These are phyloP conservation scores for Onthophagus sagittarius DNA, from an alignment of 2,888 invertebrate species.

Conservation along the genomic window DNA sequence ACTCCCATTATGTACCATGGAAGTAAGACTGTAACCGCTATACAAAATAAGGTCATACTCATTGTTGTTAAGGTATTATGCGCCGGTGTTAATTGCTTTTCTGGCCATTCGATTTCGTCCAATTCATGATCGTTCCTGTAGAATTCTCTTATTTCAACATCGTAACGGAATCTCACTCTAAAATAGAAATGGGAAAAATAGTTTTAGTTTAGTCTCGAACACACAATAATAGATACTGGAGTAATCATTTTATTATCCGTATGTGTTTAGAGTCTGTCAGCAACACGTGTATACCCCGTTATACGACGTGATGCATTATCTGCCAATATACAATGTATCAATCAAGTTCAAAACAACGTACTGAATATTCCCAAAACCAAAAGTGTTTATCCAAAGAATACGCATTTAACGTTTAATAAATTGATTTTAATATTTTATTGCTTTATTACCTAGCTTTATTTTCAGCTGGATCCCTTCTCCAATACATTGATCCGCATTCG, in stretches of 20 bases:
- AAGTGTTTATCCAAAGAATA: neutral
- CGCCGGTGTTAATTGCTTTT: conserved; percentile 31
- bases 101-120: conserved; percentile 43
- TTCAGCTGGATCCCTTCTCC: conserved; percentile 42
- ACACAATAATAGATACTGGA: neutral
- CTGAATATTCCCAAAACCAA: neutral
- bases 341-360: neutral
- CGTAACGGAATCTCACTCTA: conserved; percentile 54
- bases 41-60: conserved; percentile 52
- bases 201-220: neutral
- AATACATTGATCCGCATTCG: conserved; percentile 44
- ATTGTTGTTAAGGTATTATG: conserved; percentile 46
- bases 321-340: neutral
- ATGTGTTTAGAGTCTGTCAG: neutral
- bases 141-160: conserved; percentile 55
- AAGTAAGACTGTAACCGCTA: conserved; percentile 51
- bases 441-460: conserved; percentile 40
- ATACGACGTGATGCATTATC: neutral
- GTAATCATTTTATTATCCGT: neutral
- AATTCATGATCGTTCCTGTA: conserved; percentile 50
- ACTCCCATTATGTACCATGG: conserved; percentile 52
- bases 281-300: neutral
- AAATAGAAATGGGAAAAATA: conserved; percentile 28
- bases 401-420: neutral
- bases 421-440: too few relatives aligned